Conservation (phyloP, 2,888 invertebrate species). For the Tenthredo mesomela region DNA sequence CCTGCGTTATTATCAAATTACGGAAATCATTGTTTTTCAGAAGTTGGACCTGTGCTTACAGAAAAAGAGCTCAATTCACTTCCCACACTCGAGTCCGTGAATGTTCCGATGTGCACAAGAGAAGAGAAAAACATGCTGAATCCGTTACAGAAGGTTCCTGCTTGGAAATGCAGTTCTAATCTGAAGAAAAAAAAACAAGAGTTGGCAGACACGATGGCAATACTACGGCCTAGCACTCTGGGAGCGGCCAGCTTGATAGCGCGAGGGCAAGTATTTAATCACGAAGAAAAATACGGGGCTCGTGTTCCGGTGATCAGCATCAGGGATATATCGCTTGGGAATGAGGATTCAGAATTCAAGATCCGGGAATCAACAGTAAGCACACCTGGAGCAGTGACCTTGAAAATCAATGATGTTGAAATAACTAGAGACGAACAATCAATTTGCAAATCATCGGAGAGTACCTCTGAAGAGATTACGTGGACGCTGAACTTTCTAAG, state of each 20-base stretch:
- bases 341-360: neutral
- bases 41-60: slow-evolving; percentile 56
- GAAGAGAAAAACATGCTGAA: slow-evolving; percentile 62
- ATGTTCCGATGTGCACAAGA: slow-evolving; percentile 61
- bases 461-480: slow-evolving; percentile 33
- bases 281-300: neutral
- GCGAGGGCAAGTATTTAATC: slow-evolving; percentile 62
- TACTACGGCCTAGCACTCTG: slow-evolving; percentile 68
- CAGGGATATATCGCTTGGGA: slow-evolving; percentile 2
- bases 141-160: neutral
- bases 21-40: slow-evolving; percentile 59
- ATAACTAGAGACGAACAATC: slow-evolving; percentile 57
- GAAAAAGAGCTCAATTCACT: slow-evolving; percentile 59
- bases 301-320: slow-evolving; percentile 39
- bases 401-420: slow-evolving; percentile 67
- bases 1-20: slow-evolving; percentile 59
- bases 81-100: slow-evolving; percentile 61
- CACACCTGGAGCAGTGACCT: slow-evolving; percentile 53
- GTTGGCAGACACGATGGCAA: slow-evolving; percentile 62
- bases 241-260: slow-evolving; percentile 67
- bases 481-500: slow-evolving; percentile 63
- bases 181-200: slow-evolving; percentile 61
- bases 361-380: neutral
- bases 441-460: neutral
- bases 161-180: slow-evolving; percentile 69